Evolutionary conservation across 2,113 vertebrate genomes (phyloP).

Genomic region (Tenebrosternarchus preto): DNA sequence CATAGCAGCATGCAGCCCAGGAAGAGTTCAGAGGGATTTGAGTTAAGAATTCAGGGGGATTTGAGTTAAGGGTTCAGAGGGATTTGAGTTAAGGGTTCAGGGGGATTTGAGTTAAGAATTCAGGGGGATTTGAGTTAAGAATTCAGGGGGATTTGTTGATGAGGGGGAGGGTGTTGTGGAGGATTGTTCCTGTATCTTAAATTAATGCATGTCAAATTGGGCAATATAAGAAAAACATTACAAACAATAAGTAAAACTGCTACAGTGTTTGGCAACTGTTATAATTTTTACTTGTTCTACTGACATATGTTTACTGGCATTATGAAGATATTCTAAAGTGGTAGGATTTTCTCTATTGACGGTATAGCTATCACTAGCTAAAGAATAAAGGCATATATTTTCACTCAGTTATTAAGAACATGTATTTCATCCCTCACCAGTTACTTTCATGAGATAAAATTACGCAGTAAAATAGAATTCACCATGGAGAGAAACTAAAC

Average conservation of each 20-base stretch:
- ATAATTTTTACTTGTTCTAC: background rate
- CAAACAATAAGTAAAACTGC: background rate
- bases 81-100: too few species aligned
- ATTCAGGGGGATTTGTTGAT: too few species aligned
- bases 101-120: too few species aligned
- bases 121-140: too few species aligned
- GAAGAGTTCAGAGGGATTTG: too few species aligned
- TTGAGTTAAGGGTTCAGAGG: too few species aligned
- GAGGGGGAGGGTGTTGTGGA: background rate
- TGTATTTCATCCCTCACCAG: background rate
- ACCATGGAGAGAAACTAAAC: background rate
- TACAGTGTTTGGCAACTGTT: background rate
- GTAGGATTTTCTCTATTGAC: background rate
- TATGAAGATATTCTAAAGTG: background rate
- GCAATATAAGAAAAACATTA: background rate
- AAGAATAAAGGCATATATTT: too few species aligned
- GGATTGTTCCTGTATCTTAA: background rate
- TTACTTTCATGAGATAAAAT: background rate
- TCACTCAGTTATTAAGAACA: too few species aligned
- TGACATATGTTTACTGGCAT: background rate
- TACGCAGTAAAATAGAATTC: background rate
- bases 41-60: too few species aligned
- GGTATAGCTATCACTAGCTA: background rate
- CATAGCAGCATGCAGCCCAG: constrained; percentile 33
- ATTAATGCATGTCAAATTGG: background rate